phyloP scores from a whole-genome alignment of 1,140 invertebrate genomes.

The Meloidogyne exigua region DNA sequence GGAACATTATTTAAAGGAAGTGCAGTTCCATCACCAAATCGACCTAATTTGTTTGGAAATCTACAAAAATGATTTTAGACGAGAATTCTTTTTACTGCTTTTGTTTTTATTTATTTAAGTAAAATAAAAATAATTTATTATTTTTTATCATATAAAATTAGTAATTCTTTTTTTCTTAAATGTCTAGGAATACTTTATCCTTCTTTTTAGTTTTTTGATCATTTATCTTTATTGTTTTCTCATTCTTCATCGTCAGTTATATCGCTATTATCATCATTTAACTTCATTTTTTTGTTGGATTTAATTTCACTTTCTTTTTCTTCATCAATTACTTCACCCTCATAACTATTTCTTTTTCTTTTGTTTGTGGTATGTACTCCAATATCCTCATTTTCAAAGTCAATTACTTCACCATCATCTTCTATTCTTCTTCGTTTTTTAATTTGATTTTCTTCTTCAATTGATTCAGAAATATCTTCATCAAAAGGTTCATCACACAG shows the following conservation, averaged over 20 bases:
- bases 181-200: too few relatives aligned
- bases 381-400: too few relatives aligned
- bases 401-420: slow-evolving; percentile 4
- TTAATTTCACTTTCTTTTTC: too few relatives aligned
- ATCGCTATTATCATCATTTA: too few relatives aligned
- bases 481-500: slow-evolving; percentile 14
- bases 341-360: neutral
- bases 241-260: slow-evolving; percentile 1
- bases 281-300: too few relatives aligned
- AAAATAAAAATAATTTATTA: too few relatives aligned
- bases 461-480: neutral
- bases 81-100: too few relatives aligned
- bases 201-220: too few relatives aligned
- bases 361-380: neutral
- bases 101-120: too few relatives aligned
- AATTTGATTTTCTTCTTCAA: slow-evolving; percentile 4
- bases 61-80: neutral
- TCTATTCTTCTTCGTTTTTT: neutral
- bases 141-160: too few relatives aligned
- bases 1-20: slow-evolving; percentile 24
- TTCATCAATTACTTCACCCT: neutral
- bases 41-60: slow-evolving; percentile 6
- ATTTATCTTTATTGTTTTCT: neutral
- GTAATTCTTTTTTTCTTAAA: too few relatives aligned
- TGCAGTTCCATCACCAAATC: neutral